phyloP scores from a whole-genome alignment of 2,797 vertebrate species.

The Acrossocheilus fasciatus region DNA sequence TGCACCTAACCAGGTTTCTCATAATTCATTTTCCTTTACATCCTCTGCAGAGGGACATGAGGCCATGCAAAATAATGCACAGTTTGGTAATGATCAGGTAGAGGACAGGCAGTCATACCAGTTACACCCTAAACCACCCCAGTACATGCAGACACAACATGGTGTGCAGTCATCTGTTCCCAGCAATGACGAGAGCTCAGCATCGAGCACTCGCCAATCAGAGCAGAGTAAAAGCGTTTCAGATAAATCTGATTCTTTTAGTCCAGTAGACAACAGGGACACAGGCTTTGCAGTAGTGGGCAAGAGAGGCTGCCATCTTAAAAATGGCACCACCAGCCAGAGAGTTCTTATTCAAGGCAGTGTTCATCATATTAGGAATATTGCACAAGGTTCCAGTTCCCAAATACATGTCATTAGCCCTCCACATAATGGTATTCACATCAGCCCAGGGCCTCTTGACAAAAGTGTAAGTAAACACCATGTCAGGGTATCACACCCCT shows the following conservation, averaged over 20 bases:
- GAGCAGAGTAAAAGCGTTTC: conserved; percentile 80
- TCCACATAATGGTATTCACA: conserved; percentile 69
- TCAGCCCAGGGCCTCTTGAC: conserved; percentile 82
- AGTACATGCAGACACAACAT: conserved; percentile 78
- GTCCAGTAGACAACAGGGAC: conserved; percentile 78
- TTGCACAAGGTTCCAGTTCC: conserved; percentile 81
- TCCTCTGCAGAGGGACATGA: conserved; percentile 81
- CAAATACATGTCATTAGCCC: conserved; percentile 87
- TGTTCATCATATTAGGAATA: conserved; percentile 83
- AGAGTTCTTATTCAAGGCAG: conserved; percentile 82
- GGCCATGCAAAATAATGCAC: conserved; percentile 71
- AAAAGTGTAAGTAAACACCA: conserved; percentile 77
- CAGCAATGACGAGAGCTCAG: conserved; percentile 80
- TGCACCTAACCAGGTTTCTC: conserved; percentile 75
- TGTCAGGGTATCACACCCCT: conserved; percentile 82
- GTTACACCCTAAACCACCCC: conserved; percentile 71
- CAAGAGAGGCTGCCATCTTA: conserved; percentile 82
- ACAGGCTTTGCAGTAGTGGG: conserved; percentile 75
- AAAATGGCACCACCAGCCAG: conserved; percentile 79
- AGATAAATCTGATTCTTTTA: conserved; percentile 84
- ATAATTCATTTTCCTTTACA: conserved; percentile 82
- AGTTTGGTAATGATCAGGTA: conserved; percentile 76
- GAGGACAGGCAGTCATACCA: conserved; percentile 79
- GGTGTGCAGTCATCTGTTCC: conserved; percentile 74
- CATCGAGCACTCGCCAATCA: conserved; percentile 80